These are phyloP conservation scores for Prinia subflava DNA, from an alignment of 2,113 vertebrate genomes.

Conservation along the genomic window DNA sequence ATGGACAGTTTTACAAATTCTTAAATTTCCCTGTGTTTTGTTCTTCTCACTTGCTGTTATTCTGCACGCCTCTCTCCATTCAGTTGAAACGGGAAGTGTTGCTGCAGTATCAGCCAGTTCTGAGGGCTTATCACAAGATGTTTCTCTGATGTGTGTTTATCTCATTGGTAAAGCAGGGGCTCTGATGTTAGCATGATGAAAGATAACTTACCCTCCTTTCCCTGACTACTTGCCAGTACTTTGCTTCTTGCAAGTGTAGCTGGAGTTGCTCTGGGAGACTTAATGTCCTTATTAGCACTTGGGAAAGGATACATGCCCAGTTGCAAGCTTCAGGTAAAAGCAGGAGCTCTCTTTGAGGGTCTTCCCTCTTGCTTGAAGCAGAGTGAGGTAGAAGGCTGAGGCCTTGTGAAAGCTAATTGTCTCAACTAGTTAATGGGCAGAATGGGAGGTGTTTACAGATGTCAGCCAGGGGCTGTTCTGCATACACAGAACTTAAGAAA, in stretches of 20 bases:
- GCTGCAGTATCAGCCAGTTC: background rate
- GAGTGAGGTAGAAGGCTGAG: background rate
- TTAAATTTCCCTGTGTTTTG: background rate
- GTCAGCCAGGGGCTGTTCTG: fast-evolving
- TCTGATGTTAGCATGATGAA: background rate
- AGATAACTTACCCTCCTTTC: background rate
- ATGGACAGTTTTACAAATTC: background rate
- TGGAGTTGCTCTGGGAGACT: background rate
- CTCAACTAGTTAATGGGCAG: background rate
- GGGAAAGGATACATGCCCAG: background rate
- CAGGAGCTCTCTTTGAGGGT: background rate
- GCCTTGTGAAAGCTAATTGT: background rate
- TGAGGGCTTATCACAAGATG: background rate
- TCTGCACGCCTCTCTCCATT: background rate
- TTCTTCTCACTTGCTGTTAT: background rate
- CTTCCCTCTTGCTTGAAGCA: background rate
- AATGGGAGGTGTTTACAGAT: background rate
- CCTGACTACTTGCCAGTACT: background rate
- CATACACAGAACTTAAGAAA: background rate
- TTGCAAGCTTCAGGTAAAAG: background rate
- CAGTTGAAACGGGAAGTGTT: background rate
- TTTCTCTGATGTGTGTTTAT: background rate
- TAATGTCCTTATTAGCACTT: background rate
- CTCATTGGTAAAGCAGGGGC: background rate
- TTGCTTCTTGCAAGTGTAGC: background rate